These are phyloP conservation scores for Tetraodon nigroviridis DNA, from an alignment of 2,113 vertebrate genomes.

Conservation along the genomic window DNA sequence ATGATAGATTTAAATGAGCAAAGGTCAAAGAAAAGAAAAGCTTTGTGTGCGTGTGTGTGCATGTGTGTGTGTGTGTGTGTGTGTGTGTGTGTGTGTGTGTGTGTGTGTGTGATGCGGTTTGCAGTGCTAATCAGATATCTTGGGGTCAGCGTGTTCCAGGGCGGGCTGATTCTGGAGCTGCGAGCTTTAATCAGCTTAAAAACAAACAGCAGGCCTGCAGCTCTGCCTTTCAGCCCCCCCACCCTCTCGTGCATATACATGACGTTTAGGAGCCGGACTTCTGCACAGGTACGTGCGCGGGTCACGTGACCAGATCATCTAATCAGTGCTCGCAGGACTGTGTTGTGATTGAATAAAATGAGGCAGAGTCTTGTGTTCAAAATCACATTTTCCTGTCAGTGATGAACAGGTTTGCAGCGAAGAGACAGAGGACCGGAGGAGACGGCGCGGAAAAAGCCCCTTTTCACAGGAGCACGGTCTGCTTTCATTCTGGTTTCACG, in stretches of 20 bases:
- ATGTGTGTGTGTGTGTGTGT: no score
- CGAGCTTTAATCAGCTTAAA: conserved; percentile 73
- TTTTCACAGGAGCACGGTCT: conserved; percentile 11
- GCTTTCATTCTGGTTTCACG: not conserved
- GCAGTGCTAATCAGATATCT: conserved; percentile 57
- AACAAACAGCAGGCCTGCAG: conserved; percentile 64
- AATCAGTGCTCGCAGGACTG: conserved; percentile 50
- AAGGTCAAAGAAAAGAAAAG: conserved; percentile 37
- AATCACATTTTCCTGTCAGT: conserved; percentile 65
- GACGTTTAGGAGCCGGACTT: conserved; percentile 9
- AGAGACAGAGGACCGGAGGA: no score
- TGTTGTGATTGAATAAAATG: conserved; percentile 54
- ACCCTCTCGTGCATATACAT: conserved; percentile 28
- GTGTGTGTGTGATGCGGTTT: conserved; percentile 17
- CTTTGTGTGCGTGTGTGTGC: conserved; percentile 13
- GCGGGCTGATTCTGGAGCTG: conserved; percentile 57
- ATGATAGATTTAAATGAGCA: conserved; percentile 21
- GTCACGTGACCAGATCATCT: conserved; percentile 38
- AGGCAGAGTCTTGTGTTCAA: conserved; percentile 59
- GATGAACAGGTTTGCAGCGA: conserved; percentile 37
- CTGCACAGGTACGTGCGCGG: conserved; percentile 5
- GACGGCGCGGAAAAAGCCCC: conserved; percentile 1
- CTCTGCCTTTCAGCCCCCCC: conserved; percentile 45
- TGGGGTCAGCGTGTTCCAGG: conserved; percentile 32
- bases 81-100: no score